A percentile compares a stretch with the other conserved stretches of the same genome.
Conservation (phyloP, 2,113 vertebrate species). For the Felis chaus region DNA sequence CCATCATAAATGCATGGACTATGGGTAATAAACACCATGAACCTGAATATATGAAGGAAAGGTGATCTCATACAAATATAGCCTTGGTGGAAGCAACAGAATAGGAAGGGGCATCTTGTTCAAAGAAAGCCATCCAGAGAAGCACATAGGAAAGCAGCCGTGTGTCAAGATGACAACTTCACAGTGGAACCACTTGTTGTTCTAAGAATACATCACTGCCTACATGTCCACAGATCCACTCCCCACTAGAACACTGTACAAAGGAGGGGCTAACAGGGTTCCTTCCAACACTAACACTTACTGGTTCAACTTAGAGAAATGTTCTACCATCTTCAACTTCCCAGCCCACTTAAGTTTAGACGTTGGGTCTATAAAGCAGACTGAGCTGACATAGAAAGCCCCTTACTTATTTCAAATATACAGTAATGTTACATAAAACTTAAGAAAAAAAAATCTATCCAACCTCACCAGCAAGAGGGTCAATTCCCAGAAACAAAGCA, state of each 20-base stretch:
- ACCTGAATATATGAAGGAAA: neutral
- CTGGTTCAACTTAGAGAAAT: neutral
- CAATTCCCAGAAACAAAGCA: neutral
- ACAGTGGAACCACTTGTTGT: neutral
- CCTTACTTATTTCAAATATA: neutral
- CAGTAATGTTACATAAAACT: neutral
- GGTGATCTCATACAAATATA: neutral
- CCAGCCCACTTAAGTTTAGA: neutral
- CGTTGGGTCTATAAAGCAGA: neutral
- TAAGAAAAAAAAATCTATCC: neutral
- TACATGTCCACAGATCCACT: neutral
- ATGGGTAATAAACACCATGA: neutral
- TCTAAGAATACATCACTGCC: neutral
- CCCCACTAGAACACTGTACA: accelerated
- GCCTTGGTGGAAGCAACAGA: neutral
- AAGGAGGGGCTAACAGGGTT: neutral
- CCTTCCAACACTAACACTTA: neutral
- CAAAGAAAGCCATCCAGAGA: neutral
- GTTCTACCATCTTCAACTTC: neutral
- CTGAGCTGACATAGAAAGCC: neutral
- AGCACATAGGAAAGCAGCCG: neutral
- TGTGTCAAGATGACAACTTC: neutral
- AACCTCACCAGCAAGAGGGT: neutral
- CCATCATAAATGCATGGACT: neutral
- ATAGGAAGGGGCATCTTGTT: neutral